Base-by-base conservation (phyloP, 2,113 vertebrate species). In the Rousettus leschenaultii region DNA sequence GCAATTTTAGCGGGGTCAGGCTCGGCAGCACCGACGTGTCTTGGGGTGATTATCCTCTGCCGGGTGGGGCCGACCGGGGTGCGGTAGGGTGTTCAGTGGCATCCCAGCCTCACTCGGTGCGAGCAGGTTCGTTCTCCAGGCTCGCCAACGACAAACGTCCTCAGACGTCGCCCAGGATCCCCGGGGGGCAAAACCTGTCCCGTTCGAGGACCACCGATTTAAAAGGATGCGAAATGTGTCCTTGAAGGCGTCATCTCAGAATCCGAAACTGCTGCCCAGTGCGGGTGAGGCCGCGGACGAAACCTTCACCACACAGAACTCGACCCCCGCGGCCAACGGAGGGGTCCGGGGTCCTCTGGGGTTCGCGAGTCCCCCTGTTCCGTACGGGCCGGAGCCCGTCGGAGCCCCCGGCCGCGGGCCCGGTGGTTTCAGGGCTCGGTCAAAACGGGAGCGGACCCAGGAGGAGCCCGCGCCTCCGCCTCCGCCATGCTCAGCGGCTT, bases 301-400 rank as follows among this genome's bases (percentile, higher is more conserved):
- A 18, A 30, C 70, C 28, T 22, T 51, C 7, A 0, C 15, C 5
- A 1, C 57, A 1, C 22, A 48, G 59, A 55, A 16, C 40, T 21
- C 4, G 70, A 77, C 35, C 33, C 55, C 8, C 3, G 0, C 3
- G 6, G 51, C 10, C 11, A 4, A 18, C 5, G 73, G 16, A n/a
- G 38, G 8, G 11, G n/a, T 19, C n/a, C 2, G 0, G 43, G n/a
- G 13, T n/a, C 12, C 66, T 68, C 48, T 22, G 95, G 80, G 15
- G 0, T 45, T 45, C 19, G 0, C 1, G 1, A 24, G 5, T 5
- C 3, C 28, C 22, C 61, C 24, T 0, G 0, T 1, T 22, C n/a
- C n/a, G n/a, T n/a, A 1, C 15, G 35, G 28, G 15, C 59, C 16
- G 2, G 59, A 6, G 9, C 24, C 28, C 4, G 2, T 45, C 38